Evolutionary conservation across 2,113 vertebrate species (phyloP).

Genomic region (Mormyrus iriodes): DNA sequence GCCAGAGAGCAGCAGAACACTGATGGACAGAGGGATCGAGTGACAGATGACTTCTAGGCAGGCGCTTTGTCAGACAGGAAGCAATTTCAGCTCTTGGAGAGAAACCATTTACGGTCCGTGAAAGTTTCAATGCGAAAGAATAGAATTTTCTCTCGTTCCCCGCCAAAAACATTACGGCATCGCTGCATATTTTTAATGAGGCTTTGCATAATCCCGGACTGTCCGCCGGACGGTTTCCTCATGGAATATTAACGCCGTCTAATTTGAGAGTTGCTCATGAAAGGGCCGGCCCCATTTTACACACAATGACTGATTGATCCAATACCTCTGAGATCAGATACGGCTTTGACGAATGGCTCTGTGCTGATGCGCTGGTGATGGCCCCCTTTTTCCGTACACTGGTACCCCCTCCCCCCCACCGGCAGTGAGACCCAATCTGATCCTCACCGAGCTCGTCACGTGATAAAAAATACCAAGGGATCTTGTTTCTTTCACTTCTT

Average conservation of each 20-base stretch:
- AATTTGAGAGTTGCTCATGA: conserved; percentile 66
- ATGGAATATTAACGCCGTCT: conserved; percentile 46
- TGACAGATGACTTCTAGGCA: conserved; percentile 67
- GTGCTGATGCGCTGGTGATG: conserved; percentile 55
- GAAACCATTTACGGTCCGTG: conserved; percentile 59
- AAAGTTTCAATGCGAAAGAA: conserved; percentile 44
- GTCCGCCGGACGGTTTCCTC: conserved; percentile 43
- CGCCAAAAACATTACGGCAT: conserved; percentile 39
- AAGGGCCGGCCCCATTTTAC: conserved; percentile 74
- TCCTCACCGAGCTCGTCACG: conserved; percentile 66
- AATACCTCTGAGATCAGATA: conserved; percentile 92
- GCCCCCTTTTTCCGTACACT: conserved; percentile 56
- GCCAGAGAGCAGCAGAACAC: conserved; percentile 51
- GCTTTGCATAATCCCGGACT: conserved; percentile 31
- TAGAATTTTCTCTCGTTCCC: conserved; percentile 30
- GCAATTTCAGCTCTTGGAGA: conserved; percentile 64
- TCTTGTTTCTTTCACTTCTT: conserved; percentile 54
- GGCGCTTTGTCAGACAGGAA: conserved; percentile 73
- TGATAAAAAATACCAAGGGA: conserved; percentile 71
- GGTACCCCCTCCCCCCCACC: conserved; percentile 60
- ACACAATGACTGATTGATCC: conserved; percentile 85
- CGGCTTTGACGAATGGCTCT: conserved; percentile 90
- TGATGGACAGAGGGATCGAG: conserved; percentile 74
- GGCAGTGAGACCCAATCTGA: conserved; percentile 74
- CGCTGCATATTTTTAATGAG: conserved; percentile 42